Percentiles rank a stretch among this genome's conserved stretches.
phyloP scores from a whole-genome alignment of 2,113 vertebrate genomes.

The Tonatia bakeri region DNA sequence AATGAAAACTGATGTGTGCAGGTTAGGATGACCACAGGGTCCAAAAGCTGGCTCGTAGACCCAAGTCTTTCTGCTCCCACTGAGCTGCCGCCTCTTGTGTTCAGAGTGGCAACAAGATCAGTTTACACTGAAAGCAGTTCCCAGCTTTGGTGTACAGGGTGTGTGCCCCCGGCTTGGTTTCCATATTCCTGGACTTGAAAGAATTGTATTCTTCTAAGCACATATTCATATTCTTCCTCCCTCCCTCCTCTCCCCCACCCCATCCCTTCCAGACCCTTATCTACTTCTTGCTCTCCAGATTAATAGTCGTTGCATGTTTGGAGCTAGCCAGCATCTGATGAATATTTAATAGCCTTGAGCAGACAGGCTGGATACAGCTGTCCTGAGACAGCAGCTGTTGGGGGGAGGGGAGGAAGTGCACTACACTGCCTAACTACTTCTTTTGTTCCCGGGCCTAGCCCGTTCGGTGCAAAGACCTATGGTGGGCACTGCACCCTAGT shows the following conservation, averaged over 20 bases:
- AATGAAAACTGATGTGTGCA: neutral
- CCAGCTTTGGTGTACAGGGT: neutral
- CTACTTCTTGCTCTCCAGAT: neutral
- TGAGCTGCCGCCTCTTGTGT: neutral
- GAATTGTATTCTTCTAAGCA: neutral
- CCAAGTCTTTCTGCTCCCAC: neutral
- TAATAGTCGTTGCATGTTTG: slow-evolving; percentile 53
- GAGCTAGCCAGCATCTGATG: slow-evolving; percentile 43
- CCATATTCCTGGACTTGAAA: neutral
- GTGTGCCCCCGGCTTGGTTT: neutral
- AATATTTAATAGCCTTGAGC: slow-evolving; percentile 63
- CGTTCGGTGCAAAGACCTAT: neutral
- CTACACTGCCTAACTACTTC: neutral
- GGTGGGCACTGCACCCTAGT: neutral
- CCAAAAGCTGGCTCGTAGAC: neutral
- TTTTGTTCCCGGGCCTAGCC: slow-evolving; percentile 15
- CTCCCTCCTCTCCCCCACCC: neutral
- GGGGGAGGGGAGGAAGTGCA: neutral
- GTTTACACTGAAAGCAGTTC: neutral
- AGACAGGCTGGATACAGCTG: slow-evolving; percentile 43
- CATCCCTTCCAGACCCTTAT: neutral
- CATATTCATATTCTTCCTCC: neutral
- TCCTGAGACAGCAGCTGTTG: slow-evolving; percentile 44
- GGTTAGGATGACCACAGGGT: neutral
- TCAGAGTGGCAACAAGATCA: neutral